phyloP scores from a whole-genome alignment of 2,888 invertebrate species.

The Aromia moschata region DNA sequence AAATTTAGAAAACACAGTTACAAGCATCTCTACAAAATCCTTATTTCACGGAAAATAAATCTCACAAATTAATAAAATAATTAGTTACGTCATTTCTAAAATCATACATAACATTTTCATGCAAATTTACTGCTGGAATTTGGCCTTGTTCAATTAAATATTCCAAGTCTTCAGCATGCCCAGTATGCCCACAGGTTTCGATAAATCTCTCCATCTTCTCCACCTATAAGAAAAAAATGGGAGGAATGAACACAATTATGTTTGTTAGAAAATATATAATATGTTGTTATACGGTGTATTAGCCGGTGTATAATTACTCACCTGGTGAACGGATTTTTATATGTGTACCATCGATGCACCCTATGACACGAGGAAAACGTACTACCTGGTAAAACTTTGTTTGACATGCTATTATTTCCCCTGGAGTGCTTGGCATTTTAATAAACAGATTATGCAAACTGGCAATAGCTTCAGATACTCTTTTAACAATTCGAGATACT shows the following conservation, averaged over 20 bases:
- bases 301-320: not conserved
- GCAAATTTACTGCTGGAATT: too few species aligned
- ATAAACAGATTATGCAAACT: not conserved
- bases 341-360: constrained; percentile 9
- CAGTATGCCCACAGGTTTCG: not conserved
- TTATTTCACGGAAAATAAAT: too few species aligned
- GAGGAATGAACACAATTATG: not conserved
- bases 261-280: not conserved
- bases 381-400: constrained; percentile 3
- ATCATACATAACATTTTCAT: too few species aligned
- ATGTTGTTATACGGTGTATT: not conserved
- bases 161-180: constrained; percentile 5
- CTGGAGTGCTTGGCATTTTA: constrained; percentile 3
- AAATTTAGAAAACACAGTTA: too few species aligned
- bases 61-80: too few species aligned
- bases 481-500: not conserved
- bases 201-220: constrained; percentile 6
- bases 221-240: constrained; percentile 6
- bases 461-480: not conserved
- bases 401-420: not conserved
- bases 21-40: too few species aligned
- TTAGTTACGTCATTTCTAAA: too few species aligned
- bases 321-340: constrained; percentile 10
- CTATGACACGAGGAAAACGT: constrained; percentile 9
- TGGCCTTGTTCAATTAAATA: too few species aligned